These are phyloP conservation scores for Drosophila ercepeae DNA, from an alignment of 1,140 invertebrate genomes.

Conservation along the genomic window DNA sequence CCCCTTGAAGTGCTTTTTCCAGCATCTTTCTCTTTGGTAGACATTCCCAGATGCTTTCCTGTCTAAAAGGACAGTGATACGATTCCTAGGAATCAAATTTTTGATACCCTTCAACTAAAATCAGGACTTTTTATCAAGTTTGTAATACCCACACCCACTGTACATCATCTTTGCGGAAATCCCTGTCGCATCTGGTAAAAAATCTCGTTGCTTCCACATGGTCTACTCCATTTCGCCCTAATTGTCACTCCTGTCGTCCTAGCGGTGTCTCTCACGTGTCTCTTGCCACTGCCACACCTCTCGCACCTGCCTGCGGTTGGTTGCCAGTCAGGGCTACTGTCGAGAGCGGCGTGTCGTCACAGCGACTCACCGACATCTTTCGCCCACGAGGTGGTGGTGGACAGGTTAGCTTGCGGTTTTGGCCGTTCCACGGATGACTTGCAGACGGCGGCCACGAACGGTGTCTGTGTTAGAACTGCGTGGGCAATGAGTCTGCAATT, in stretches of 20 bases:
- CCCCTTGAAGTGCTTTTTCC: constrained; percentile 3
- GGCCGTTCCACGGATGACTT: constrained; percentile 25
- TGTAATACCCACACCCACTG: constrained; percentile 5
- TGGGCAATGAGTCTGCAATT: constrained; percentile 41
- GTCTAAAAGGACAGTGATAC: constrained; percentile 17
- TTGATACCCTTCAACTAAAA: no score
- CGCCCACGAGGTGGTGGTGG: constrained; percentile 40
- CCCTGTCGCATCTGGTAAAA: not conserved
- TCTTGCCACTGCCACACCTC: not conserved
- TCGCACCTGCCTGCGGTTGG: constrained; percentile 27
- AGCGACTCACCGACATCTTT: constrained; percentile 34
- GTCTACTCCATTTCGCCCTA: constrained; percentile 31
- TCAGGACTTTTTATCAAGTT: no score
- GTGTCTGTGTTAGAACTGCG: constrained; percentile 11
- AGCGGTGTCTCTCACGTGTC: constrained; percentile 25
- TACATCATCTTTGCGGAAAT: constrained; percentile 11
- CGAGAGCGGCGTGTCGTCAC: constrained; percentile 29
- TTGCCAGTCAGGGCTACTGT: constrained; percentile 44
- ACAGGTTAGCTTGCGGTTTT: constrained; percentile 54
- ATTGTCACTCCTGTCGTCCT: constrained; percentile 50
- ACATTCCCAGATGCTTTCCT: not conserved
- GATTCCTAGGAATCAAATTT: no score
- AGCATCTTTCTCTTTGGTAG: constrained; percentile 1
- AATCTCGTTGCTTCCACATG: constrained; percentile 11
- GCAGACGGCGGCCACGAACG: constrained; percentile 27